Base-by-base conservation (phyloP, 2,113 vertebrate genomes). In the Psammodynastes pulverulentus region DNA sequence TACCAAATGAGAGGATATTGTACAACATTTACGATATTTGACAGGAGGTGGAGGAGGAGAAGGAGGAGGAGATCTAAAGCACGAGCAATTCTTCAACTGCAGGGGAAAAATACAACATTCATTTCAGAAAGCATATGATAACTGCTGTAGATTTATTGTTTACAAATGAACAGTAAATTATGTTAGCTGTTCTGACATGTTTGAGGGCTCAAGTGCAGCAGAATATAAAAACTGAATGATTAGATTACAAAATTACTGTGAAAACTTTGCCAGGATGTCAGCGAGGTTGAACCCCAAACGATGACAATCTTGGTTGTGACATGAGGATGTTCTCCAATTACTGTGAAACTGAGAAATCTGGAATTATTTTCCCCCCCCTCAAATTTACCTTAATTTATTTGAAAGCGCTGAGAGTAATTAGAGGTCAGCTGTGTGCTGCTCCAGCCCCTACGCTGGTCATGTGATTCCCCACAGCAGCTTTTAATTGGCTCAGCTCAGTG, bases 101-200 rank as follows among this genome's bases (percentile, higher is more conserved):
- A 91, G 86, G 58, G 92, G 92, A 86, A 85, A 95, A 95, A 89
- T 0, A 91, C 53, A 95, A 88, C 13, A 79, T 5, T 51, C 17
- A 67, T 88, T 34, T 19, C 7, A 91, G 17, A 95, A 94, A 94
- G 9, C 1, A 2, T 52, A 19, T 24, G 24, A 89, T 46, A 94
- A 29, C 4, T 48, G 49, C 95, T 86, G 53, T 92, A 49, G 54
- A 92, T 92, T 93, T 92, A 88, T n/a, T 95, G 19, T 94, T 92
- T 94, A 85, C 17, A 58, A 84, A 89, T 58, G 49, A 95, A 67
- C 9, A 90, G 93, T 92, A 96, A 72, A 23, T 23, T 91, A 45
- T 87, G 8, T 1, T 26, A 91, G 0, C 2, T 93, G 86, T 89
- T 95, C 94, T 43, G 26, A 0, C 94, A 39, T 58, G 86, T 88